These are phyloP conservation scores for Apogon talboti DNA, from an alignment of 2,797 vertebrate genomes.

Conservation along the genomic window DNA sequence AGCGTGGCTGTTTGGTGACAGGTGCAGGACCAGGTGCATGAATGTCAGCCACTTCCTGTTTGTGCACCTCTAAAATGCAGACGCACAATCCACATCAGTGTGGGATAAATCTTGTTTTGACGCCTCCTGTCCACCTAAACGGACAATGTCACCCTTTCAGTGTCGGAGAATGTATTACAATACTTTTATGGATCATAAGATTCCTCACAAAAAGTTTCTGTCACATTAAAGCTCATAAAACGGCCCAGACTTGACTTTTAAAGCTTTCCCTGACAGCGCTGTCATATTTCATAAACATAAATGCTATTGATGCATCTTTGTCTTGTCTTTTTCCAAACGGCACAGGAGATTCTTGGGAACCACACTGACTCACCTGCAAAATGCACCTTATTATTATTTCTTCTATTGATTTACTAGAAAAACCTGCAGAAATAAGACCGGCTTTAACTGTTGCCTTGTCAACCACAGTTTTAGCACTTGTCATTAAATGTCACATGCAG, in stretches of 20 bases:
- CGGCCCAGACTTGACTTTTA: not conserved
- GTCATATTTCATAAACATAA: slow-evolving; percentile 3
- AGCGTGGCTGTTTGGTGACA: slow-evolving; percentile 35
- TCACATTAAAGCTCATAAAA: slow-evolving; percentile 7
- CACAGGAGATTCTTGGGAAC: slow-evolving; percentile 29
- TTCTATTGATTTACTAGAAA: slow-evolving; percentile 1
- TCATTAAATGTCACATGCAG: slow-evolving; percentile 8
- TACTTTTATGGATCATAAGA: not conserved
- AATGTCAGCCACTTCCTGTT: slow-evolving; percentile 49
- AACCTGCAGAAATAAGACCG: no score
- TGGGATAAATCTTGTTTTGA: not conserved
- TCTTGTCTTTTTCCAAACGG: slow-evolving; percentile 17
- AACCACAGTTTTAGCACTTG: not conserved
- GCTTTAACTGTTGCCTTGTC: not conserved
- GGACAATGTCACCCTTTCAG: no score
- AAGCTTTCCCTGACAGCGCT: slow-evolving; percentile 23
- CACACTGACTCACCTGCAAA: not conserved
- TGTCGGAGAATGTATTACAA: not conserved
- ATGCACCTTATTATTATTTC: slow-evolving; percentile 34
- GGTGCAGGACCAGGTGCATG: slow-evolving; percentile 63
- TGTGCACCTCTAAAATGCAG: slow-evolving; percentile 20
- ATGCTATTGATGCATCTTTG: slow-evolving; percentile 12
- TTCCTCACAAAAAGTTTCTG: not conserved
- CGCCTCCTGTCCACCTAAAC: not conserved
- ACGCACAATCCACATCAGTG: not conserved